A percentile compares a stretch with the other conserved stretches of the same genome.
These are phyloP conservation scores for Megaleporinus macrocephalus DNA, from an alignment of 2,113 vertebrate species.

Conservation along the genomic window DNA sequence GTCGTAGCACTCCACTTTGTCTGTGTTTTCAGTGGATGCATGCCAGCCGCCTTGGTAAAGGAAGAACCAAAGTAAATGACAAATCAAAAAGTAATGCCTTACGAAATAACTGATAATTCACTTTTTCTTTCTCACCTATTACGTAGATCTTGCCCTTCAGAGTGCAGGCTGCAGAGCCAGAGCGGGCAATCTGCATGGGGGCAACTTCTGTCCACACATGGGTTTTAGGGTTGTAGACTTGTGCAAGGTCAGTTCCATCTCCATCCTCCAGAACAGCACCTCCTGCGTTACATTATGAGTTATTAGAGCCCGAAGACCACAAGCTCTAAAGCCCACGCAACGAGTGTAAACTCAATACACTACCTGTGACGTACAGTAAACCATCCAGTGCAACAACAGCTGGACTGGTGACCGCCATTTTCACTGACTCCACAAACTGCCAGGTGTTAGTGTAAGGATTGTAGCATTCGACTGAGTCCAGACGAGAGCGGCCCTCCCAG, in stretches of 20 bases:
- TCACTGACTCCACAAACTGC: conserved; percentile 79
- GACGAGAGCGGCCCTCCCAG: conserved; percentile 80
- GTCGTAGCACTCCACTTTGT: conserved; percentile 83
- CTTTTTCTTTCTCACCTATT: conserved; percentile 70
- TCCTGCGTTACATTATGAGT: conserved; percentile 58
- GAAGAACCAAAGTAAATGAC: background rate
- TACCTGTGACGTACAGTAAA: conserved; percentile 82
- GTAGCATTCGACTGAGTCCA: conserved; percentile 82
- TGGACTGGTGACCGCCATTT: conserved; percentile 83
- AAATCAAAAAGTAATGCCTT: background rate
- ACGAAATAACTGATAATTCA: background rate
- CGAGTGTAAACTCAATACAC: background rate
- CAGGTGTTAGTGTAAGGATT: conserved; percentile 79
- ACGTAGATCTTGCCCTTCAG: conserved; percentile 82
- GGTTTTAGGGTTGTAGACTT: conserved; percentile 80
- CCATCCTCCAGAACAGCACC: conserved; percentile 82
- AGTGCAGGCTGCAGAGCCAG: conserved; percentile 80
- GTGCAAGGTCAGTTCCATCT: conserved; percentile 79
- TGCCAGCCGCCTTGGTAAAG: conserved; percentile 78
- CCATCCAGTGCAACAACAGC: conserved; percentile 81
- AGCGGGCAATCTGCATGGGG: conserved; percentile 83
- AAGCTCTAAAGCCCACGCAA: background rate
- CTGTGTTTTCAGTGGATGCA: conserved; percentile 80
- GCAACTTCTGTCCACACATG: conserved; percentile 75
- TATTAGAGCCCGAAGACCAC: background rate